Conservation (phyloP, 2,888 invertebrate species). For the Busseola fusca region DNA sequence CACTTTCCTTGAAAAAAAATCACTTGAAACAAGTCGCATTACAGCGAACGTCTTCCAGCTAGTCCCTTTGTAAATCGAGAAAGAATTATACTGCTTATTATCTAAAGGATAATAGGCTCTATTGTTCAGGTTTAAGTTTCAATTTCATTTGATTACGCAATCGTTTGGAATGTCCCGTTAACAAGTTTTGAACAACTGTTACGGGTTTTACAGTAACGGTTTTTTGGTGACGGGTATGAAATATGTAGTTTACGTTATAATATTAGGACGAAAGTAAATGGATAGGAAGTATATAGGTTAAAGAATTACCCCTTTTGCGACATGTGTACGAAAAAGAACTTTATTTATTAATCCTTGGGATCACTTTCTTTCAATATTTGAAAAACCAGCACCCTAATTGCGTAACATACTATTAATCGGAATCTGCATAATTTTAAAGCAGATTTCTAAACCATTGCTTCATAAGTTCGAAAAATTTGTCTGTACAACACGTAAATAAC, state of each 20-base stretch:
- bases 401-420: no score
- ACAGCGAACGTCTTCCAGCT: constrained; percentile 66
- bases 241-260: constrained; percentile 20
- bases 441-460: no score
- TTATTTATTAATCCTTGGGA: background rate
- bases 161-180: constrained; percentile 32
- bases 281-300: constrained; percentile 8
- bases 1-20: constrained; percentile 65
- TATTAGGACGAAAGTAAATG: constrained; percentile 28
- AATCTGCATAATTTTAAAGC: no score
- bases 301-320: background rate
- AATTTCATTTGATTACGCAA: constrained; percentile 28
- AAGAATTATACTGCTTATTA: constrained; percentile 64
- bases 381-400: no score
- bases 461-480: background rate
- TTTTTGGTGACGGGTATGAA: constrained; percentile 40
- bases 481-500: no score
- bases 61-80: constrained; percentile 68
- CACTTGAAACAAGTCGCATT: constrained; percentile 73
- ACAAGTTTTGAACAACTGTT: constrained; percentile 58
- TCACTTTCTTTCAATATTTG: background rate
- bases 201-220: constrained; percentile 36
- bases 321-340: background rate
- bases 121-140: constrained; percentile 18
- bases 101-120: constrained; percentile 45